Evolutionary conservation across 1,140 invertebrate species (phyloP), one percentile per base, ranked within the genome.

Genomic region (Drosophila erecta): DNA sequence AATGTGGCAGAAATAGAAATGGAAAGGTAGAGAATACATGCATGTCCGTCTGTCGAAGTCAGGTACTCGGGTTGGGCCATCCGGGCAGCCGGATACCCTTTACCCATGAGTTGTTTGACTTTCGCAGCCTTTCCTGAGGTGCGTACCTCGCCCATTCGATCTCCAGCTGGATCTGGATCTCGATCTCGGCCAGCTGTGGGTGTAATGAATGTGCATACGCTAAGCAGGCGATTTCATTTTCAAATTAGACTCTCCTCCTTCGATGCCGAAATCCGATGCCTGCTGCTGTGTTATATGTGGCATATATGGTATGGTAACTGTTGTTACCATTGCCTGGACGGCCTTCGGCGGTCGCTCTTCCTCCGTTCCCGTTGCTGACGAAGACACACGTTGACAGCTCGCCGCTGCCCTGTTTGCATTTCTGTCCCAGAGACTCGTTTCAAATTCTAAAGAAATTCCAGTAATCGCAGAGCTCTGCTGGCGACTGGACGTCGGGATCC

Each of bases 391-490:
- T 27, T 44, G 61, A 65, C 61, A 41, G 61, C 59, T n/a, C 59
- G 37, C 57, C 59, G 54, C 55, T 62, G 47, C 38, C 38, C 47
- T 56, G 75, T 57, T 77, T 62, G 47, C 60, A 79, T 76, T 69
- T 76, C n/a, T 75, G 70, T 33, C 58, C 50, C 46, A 51, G 50
- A 62, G 75, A 75, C 70, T 47, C 76, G 76, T 84, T 79, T 84
- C 73, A 73, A 79, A 70, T 81, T 83, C 83, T 65, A 49, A 62
- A 61, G 79, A 76, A 76, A 49, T 67, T 57, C 56, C 84, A 87
- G 84, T 87, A 79, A 83, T 61, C 79, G 66, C 62, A 51, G 62
- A 83, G 79, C 84, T 62, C 66, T 75, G 62, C 51, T 55, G 59
- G 33, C 38, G 79, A 64, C 54, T 73, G 66, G 84, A 87, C 83